These are phyloP conservation scores for Spilogale gracilis DNA, from an alignment of 2,113 vertebrate species.

Conservation along the genomic window DNA sequence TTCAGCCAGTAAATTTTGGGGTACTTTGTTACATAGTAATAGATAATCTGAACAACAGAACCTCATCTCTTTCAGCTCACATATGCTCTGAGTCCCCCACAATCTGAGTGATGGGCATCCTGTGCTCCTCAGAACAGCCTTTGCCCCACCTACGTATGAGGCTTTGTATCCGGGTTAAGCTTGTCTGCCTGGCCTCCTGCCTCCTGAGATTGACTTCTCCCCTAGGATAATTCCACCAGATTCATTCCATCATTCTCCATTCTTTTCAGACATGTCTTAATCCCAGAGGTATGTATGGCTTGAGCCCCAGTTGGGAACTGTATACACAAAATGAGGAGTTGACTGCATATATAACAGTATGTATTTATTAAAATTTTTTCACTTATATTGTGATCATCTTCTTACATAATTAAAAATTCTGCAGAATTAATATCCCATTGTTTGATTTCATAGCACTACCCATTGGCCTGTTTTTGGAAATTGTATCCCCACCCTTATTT, in stretches of 20 bases:
- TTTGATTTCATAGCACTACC: conserved; percentile 15
- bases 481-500: not conserved
- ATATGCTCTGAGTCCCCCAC: not conserved
- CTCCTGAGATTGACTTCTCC: not conserved
- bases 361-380: not conserved
- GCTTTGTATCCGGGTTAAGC: not conserved
- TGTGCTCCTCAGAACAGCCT: not conserved
- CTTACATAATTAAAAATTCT: conserved; percentile 44
- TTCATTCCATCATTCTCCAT: not conserved
- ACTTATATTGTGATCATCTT: not conserved
- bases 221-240: not conserved
- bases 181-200: not conserved
- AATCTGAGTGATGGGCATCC: not conserved
- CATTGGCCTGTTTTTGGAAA: conserved; percentile 24
- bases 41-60: not conserved
- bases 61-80: not conserved
- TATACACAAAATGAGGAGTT: not conserved
- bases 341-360: not conserved
- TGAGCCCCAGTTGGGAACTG: not conserved
- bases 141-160: not conserved
- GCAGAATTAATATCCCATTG: not conserved
- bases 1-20: not conserved
- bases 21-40: not conserved
- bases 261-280: not conserved
- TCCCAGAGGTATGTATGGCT: not conserved